phyloP scores from a whole-genome alignment of 2,113 vertebrate genomes.

The Amblyopsis rosae region DNA sequence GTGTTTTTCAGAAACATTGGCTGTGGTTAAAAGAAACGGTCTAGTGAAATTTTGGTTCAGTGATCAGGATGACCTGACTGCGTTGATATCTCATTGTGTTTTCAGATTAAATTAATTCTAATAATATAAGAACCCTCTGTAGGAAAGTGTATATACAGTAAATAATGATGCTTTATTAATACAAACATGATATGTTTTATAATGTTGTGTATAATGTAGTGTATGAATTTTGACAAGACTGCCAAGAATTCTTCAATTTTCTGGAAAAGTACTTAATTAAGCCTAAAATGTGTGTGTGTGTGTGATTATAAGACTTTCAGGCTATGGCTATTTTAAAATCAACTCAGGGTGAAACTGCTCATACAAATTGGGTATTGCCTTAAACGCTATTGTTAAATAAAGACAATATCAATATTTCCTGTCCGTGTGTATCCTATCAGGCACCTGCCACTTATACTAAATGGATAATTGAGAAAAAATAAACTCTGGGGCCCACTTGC shows the following conservation, averaged over 20 bases:
- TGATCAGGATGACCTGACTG: no score
- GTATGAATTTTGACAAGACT: not conserved
- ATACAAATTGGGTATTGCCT: constrained; percentile 59
- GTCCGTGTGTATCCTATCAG: constrained; percentile 69
- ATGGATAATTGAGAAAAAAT: constrained; percentile 79
- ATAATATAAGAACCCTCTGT: no score
- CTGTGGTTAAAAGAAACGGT: constrained; percentile 2
- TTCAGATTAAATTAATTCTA: no score
- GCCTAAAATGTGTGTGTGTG: constrained; percentile 4
- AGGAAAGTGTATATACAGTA: no score
- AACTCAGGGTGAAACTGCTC: constrained; percentile 7
- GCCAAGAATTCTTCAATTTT: constrained; percentile 1
- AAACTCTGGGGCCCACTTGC: constrained; percentile 60
- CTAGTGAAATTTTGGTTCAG: no score
- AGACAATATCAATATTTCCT: constrained; percentile 67
- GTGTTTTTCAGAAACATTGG: constrained; percentile 16
- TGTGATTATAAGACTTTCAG: not conserved
- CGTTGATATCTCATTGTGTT: no score
- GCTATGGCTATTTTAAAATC: not conserved
- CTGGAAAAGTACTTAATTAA: not conserved
- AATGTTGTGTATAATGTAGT: no score
- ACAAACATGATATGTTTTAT: no score
- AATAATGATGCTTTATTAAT: no score
- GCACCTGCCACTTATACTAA: constrained; percentile 71
- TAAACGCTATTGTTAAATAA: constrained; percentile 65